Evolutionary conservation across 2,113 vertebrate species (phyloP).

Genomic region (Seriola dumerili): DNA sequence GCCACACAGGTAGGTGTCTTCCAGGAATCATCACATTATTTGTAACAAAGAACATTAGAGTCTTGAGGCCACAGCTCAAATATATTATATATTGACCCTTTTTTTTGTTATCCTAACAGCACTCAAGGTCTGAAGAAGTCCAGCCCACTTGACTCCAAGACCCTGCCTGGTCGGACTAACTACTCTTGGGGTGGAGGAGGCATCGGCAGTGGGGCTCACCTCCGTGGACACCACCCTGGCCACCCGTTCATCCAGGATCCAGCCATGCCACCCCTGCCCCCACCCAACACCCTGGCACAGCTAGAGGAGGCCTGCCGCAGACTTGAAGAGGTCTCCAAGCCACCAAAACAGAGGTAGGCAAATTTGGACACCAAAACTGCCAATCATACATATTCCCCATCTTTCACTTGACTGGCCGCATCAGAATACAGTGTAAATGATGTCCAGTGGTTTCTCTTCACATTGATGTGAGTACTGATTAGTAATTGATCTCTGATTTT

Average conservation of each 20-base stretch:
- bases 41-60: not conserved
- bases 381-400: not conserved
- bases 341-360: slow-evolving; percentile 89
- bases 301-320: slow-evolving; percentile 96
- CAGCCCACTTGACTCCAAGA: slow-evolving; percentile 86
- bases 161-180: slow-evolving; percentile 61
- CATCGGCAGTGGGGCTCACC: slow-evolving; percentile 77
- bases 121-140: slow-evolving; percentile 90
- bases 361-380: not conserved
- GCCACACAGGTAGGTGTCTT: slow-evolving; percentile 88
- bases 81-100: not conserved
- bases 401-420: not conserved
- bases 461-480: not conserved
- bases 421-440: not conserved
- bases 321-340: slow-evolving; percentile 94
- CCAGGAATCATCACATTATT: not conserved
- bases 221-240: slow-evolving; percentile 84
- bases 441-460: not conserved
- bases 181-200: slow-evolving; percentile 86
- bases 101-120: slow-evolving; percentile 60
- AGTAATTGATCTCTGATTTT: slow-evolving; percentile 16
- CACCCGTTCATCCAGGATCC: slow-evolving; percentile 92
- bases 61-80: not conserved
- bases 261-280: slow-evolving; percentile 88
- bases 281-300: slow-evolving; percentile 95